Conservation (phyloP, 1,140 invertebrate genomes). For the Sarcophaga peregrina region DNA sequence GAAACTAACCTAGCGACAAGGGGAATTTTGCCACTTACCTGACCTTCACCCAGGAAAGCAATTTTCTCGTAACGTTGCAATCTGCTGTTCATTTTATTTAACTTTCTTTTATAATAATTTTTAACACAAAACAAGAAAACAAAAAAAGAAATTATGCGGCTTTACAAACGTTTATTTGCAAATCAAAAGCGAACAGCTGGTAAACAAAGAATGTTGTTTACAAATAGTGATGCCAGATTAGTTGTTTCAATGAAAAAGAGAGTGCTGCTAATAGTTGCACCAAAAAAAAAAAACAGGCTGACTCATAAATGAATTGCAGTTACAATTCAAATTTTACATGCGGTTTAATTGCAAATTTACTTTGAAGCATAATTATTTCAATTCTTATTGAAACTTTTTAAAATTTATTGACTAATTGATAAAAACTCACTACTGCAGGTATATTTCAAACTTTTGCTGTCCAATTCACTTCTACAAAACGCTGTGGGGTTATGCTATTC, state of each 20-base stretch:
- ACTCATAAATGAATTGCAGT: too few relatives aligned
- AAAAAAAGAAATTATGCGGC: neutral
- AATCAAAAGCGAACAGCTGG: neutral
- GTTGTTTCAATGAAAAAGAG: neutral
- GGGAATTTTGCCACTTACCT: conserved; percentile 69
- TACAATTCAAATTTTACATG: too few relatives aligned
- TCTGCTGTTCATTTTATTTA: conserved; percentile 73
- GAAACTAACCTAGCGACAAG: neutral
- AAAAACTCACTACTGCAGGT: too few relatives aligned
- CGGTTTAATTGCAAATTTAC: too few relatives aligned
- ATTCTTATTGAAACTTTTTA: too few relatives aligned
- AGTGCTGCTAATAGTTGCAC: too few relatives aligned
- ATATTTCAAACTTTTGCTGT: too few relatives aligned
- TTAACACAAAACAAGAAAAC: neutral
- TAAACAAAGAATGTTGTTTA: neutral
- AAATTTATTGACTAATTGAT: too few relatives aligned
- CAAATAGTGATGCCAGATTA: neutral
- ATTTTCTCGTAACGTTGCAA: conserved; percentile 84
- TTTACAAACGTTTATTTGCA: neutral
- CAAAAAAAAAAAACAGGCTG: too few relatives aligned
- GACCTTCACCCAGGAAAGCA: conserved; percentile 86
- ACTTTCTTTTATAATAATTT: neutral
- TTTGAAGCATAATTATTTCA: too few relatives aligned
- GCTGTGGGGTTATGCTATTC: too few relatives aligned
- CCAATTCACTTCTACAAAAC: too few relatives aligned